Evolutionary conservation across 1,140 invertebrate genomes (phyloP).

Genomic region (Halesus radiatus): DNA sequence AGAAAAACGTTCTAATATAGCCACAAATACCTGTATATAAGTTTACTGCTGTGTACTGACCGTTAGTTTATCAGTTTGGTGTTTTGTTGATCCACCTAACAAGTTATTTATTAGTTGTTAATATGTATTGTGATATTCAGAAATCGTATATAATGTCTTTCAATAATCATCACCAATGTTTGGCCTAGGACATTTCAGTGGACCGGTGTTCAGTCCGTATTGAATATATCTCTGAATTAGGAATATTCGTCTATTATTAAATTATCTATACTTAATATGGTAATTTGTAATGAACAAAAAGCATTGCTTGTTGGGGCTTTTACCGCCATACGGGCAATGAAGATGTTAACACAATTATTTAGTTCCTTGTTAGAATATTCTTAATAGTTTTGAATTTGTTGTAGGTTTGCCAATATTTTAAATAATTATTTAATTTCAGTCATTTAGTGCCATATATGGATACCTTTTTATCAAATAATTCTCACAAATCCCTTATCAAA

Average conservation of each 20-base stretch:
- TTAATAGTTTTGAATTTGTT: constrained; percentile 6
- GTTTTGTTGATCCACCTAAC: too few species aligned
- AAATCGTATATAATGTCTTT: constrained; percentile 20
- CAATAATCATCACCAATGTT: constrained; percentile 6
- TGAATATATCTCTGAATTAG: not conserved
- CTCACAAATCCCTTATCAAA: constrained; percentile 22
- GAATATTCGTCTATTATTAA: not conserved
- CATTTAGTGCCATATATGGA: constrained; percentile 35
- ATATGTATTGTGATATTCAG: constrained; percentile 36
- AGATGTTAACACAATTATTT: not conserved
- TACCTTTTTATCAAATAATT: constrained; percentile 17
- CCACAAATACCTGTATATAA: too few species aligned
- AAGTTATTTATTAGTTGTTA: constrained; percentile 4
- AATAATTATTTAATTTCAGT: constrained; percentile 23
- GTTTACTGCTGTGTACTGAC: too few species aligned
- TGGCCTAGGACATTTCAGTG: constrained; percentile 29
- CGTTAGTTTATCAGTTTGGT: too few species aligned
- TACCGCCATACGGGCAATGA: not conserved
- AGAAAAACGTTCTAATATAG: too few species aligned
- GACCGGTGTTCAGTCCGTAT: not conserved
- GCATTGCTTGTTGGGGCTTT: not conserved
- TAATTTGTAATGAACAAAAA: not conserved
- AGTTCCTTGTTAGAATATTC: not conserved
- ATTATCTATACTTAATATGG: constrained; percentile 1
- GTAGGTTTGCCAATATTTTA: constrained; percentile 27